Percentiles rank a stretch among this genome's conserved stretches.
phyloP scores from a whole-genome alignment of 1,140 invertebrate species.

The Pseudomyrmex flavicornis region DNA sequence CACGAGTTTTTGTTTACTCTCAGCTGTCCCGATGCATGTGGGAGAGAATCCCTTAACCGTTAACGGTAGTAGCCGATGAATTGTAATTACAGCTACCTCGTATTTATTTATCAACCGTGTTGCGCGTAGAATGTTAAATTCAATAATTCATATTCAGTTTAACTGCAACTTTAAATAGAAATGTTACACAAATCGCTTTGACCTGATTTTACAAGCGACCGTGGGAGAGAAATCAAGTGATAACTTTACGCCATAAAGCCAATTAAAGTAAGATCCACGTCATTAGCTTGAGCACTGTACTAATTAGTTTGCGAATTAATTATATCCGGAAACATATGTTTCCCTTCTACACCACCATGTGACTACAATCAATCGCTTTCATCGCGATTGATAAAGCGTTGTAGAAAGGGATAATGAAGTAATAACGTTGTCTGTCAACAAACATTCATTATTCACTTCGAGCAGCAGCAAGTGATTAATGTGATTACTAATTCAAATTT shows the following conservation, averaged over 20 bases:
- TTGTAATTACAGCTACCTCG: constrained; percentile 31
- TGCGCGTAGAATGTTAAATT: constrained; percentile 25
- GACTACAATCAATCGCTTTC: constrained; percentile 29
- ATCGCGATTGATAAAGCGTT: constrained; percentile 20
- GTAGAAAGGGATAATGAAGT: constrained; percentile 24
- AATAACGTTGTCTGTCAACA: constrained; percentile 10
- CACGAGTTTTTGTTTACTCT: not conserved
- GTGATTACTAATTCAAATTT: constrained; percentile 3
- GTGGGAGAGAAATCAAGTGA: not conserved
- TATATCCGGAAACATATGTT: not conserved
- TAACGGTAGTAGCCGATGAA: not conserved
- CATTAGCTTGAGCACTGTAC: constrained; percentile 21
- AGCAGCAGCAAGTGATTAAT: not conserved
- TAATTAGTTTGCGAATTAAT: constrained; percentile 44
- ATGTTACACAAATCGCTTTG: constrained; percentile 23
- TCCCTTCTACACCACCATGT: not conserved
- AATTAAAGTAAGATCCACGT: constrained; percentile 25
- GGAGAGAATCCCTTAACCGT: not conserved
- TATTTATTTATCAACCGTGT: constrained; percentile 19
- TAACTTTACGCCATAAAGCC: constrained; percentile 2
- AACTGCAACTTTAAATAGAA: constrained; percentile 40
- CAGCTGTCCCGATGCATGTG: not conserved
- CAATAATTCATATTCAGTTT: constrained; percentile 39
- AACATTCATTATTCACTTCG: constrained; percentile 7
- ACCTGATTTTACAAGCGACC: not conserved